These are phyloP conservation scores for Protobothrops mucrosquamatus DNA, from an alignment of 2,113 vertebrate species.

Conservation along the genomic window DNA sequence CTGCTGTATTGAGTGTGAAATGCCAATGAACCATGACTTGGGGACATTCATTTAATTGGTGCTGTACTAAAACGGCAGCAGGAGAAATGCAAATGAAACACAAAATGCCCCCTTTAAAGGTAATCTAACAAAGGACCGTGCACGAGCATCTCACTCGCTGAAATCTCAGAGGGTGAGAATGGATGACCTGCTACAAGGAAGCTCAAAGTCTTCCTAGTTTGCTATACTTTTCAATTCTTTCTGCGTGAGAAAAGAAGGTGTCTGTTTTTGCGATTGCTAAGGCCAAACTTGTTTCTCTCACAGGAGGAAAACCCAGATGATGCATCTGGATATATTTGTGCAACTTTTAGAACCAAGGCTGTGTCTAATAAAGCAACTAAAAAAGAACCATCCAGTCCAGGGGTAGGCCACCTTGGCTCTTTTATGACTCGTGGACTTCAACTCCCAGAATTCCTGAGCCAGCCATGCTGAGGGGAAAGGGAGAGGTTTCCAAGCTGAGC, in stretches of 20 bases:
- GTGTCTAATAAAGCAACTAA: not conserved
- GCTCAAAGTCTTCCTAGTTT: not conserved
- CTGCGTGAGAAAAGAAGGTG: not conserved
- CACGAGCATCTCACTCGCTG: not conserved
- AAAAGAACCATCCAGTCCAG: not conserved
- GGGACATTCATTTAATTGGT: constrained; percentile 3
- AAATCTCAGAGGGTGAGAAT: not conserved
- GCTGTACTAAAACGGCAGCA: constrained; percentile 4
- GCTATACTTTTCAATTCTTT: not conserved
- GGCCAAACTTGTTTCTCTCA: not conserved
- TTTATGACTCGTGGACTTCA: too few species aligned
- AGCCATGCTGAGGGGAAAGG: too few species aligned
- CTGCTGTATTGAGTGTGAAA: not conserved
- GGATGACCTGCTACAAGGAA: not conserved
- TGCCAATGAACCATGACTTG: constrained; percentile 5
- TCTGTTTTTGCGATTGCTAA: not conserved
- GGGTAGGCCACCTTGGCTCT: too few species aligned
- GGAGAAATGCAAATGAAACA: constrained; percentile 22
- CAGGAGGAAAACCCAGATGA: not conserved
- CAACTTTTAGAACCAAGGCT: not conserved
- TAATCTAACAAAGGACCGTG: not conserved
- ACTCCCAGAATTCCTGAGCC: too few species aligned
- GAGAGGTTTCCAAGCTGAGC: too few species aligned
- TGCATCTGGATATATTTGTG: not conserved
- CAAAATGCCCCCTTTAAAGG: constrained; percentile 4